phyloP scores from a whole-genome alignment of 1,140 invertebrate genomes.

The Brachionus rotundiformis region DNA sequence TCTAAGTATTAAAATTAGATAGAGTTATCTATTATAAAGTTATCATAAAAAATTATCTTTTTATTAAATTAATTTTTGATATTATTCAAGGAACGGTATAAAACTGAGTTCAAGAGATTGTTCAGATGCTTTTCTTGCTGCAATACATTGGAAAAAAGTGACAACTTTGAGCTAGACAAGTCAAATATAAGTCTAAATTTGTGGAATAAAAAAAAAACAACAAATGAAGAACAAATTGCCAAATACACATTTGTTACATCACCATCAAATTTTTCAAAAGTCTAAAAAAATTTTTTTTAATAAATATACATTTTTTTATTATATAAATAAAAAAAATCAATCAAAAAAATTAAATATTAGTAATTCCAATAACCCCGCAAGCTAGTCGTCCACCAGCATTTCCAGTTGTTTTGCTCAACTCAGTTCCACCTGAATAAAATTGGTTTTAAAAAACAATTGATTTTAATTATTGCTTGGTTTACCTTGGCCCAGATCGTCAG shows the following conservation, averaged over 20 bases:
- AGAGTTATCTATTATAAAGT: no score
- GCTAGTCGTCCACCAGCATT: conserved; percentile 67
- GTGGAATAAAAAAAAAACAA: neutral
- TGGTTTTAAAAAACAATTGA: neutral
- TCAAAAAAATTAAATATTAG: conserved; percentile 28
- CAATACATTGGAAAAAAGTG: neutral
- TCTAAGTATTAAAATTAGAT: no score
- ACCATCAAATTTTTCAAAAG: neutral
- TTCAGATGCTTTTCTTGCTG: neutral
- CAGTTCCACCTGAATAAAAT: conserved; percentile 14
- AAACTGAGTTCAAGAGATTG: neutral
- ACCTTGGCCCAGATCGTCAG: conserved; percentile 64
- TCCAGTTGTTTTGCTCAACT: conserved; percentile 61
- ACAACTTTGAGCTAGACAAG: neutral
- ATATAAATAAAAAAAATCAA: neutral
- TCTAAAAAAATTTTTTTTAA: neutral
- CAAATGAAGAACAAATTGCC: no score
- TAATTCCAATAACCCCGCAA: conserved; percentile 65
- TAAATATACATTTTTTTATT: conserved; percentile 32
- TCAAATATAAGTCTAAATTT: neutral
- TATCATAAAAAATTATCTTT: neutral
- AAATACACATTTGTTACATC: neutral
- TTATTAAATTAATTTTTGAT: neutral
- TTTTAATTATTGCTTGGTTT: no score
- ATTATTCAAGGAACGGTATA: conserved; percentile 29